Conservation (phyloP, 2,797 vertebrate species). For the Balearica regulorum region DNA sequence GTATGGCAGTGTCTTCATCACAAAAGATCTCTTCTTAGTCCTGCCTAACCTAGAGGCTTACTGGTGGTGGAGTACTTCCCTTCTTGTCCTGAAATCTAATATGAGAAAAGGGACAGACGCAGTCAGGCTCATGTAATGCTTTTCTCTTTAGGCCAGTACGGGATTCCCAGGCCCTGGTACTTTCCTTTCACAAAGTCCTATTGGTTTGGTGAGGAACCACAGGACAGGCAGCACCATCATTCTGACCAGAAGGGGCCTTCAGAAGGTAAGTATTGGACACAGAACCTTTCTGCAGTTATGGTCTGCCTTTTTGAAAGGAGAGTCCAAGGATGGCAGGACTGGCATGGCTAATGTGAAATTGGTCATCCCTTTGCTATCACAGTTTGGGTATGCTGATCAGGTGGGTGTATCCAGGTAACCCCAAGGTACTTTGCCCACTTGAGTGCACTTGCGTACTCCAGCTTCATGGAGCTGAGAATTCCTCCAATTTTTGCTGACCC, state of each 20-base stretch:
- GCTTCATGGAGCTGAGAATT: neutral
- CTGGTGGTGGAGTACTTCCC: neutral
- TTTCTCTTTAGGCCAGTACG: constrained; percentile 86
- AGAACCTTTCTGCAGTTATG: neutral
- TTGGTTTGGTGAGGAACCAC: constrained; percentile 89
- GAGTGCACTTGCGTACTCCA: neutral
- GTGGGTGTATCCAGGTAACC: neutral
- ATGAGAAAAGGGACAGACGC: neutral
- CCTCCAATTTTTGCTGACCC: neutral
- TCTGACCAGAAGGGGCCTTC: constrained; percentile 79
- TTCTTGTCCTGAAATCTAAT: neutral
- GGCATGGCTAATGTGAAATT: neutral
- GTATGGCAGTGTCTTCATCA: neutral
- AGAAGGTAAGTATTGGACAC: constrained; percentile 79
- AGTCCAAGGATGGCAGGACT: neutral
- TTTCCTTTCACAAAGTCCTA: constrained; percentile 93
- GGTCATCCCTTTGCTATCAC: neutral
- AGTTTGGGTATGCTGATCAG: neutral
- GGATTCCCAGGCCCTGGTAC: constrained; percentile 95
- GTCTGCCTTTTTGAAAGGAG: neutral
- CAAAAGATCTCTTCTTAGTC: neutral
- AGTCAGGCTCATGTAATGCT: neutral
- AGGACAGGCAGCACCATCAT: constrained; percentile 69
- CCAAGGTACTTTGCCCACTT: neutral
- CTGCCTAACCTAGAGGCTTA: neutral